phyloP scores from a whole-genome alignment of 2,113 vertebrate species.

The Phyllopteryx taeniolatus region DNA sequence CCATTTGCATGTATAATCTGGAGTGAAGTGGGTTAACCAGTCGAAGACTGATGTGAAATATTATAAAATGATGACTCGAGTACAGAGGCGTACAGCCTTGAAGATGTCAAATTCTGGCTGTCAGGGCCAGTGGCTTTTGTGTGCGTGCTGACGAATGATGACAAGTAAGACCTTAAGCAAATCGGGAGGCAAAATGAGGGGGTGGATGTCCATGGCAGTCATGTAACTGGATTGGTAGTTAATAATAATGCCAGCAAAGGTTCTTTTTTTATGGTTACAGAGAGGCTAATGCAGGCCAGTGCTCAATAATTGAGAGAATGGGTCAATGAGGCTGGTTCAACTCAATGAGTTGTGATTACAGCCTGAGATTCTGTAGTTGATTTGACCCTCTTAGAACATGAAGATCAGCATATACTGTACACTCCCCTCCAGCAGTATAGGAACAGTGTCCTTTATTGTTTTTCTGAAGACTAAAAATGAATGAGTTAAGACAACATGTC shows the following conservation, averaged over 20 bases:
- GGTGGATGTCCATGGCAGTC: slow-evolving; percentile 27
- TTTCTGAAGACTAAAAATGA: no score
- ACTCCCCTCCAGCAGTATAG: no score
- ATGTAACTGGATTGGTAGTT: slow-evolving; percentile 57
- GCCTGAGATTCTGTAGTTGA: slow-evolving; percentile 11
- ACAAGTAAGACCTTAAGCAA: slow-evolving; percentile 8
- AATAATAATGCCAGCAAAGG: slow-evolving; percentile 56
- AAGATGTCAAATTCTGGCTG: slow-evolving; percentile 61
- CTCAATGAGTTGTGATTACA: slow-evolving; percentile 46
- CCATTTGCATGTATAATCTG: slow-evolving; percentile 19
- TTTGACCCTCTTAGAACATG: background rate
- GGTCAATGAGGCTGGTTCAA: slow-evolving; percentile 48
- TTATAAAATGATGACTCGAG: slow-evolving; percentile 45
- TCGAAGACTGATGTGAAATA: slow-evolving; percentile 51
- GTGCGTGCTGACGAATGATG: slow-evolving; percentile 35
- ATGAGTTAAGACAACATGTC: no score
- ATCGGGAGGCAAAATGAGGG: slow-evolving; percentile 35
- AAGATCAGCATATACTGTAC: background rate
- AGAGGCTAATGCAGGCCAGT: slow-evolving; percentile 49
- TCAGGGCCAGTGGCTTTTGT: slow-evolving; percentile 31
- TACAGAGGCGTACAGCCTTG: slow-evolving; percentile 46
- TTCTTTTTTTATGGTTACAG: slow-evolving; percentile 54
- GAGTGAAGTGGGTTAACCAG: slow-evolving; percentile 42
- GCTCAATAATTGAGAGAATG: slow-evolving; percentile 29
- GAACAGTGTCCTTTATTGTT: no score